phyloP scores from a whole-genome alignment of 2,113 vertebrate species.

The Pionites leucogaster region DNA sequence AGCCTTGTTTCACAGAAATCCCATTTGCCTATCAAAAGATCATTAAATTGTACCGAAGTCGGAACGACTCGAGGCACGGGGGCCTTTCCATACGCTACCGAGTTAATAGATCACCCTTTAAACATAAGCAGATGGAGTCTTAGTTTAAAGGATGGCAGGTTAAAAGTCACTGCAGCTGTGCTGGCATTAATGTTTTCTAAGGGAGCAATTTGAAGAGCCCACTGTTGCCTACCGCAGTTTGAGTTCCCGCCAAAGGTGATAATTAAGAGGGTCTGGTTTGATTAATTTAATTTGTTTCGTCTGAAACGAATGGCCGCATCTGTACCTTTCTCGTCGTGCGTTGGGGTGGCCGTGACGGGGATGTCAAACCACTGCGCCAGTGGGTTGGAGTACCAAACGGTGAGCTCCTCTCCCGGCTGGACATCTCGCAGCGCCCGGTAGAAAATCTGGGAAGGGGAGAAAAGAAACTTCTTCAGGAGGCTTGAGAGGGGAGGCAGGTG shows the following conservation, averaged over 20 bases:
- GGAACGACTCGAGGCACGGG: neutral
- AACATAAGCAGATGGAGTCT: slow-evolving; percentile 21
- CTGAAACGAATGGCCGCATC: neutral
- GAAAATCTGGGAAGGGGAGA: slow-evolving; percentile 83
- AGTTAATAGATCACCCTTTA: slow-evolving; percentile 41
- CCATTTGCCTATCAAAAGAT: neutral
- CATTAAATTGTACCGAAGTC: neutral
- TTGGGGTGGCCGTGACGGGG: slow-evolving; percentile 92
- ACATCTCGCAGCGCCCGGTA: slow-evolving; percentile 91
- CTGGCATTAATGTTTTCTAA: neutral
- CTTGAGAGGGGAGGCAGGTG: neutral
- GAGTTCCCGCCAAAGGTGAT: neutral
- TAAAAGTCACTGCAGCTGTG: neutral
- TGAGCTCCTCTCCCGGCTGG: slow-evolving; percentile 92
- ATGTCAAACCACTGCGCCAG: slow-evolving; percentile 97
- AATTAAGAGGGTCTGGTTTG: neutral
- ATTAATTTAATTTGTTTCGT: neutral
- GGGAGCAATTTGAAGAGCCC: neutral
- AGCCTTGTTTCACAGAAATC: neutral
- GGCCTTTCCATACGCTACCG: neutral
- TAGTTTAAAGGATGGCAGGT: neutral
- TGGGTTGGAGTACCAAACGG: slow-evolving; percentile 93
- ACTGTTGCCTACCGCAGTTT: neutral
- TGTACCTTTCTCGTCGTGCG: slow-evolving; percentile 98
- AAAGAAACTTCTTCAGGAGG: slow-evolving; percentile 41